Conservation (phyloP, 2,797 vertebrate species). For the Bradypodion pumilum region DNA sequence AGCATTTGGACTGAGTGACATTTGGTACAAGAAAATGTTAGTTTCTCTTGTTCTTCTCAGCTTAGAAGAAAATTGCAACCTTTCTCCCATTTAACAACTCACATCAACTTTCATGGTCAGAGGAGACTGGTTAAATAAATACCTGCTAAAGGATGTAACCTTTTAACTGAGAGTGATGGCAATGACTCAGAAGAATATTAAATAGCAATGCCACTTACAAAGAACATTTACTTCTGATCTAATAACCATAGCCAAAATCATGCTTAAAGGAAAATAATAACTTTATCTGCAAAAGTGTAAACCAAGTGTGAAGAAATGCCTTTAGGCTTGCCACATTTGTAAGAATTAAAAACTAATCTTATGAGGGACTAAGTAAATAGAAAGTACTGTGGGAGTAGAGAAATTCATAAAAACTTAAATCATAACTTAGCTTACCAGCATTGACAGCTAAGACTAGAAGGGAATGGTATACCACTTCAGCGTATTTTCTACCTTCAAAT, state of each 20-base stretch:
- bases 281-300: not conserved
- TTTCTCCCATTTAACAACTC: constrained; percentile 29
- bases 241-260: not conserved
- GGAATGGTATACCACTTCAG: no score
- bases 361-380: not conserved
- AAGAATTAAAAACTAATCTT: not conserved
- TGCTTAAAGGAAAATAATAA: not conserved
- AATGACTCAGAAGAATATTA: constrained; percentile 4
- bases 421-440: not conserved
- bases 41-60: constrained; percentile 27
- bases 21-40: constrained; percentile 27
- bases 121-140: constrained; percentile 33
- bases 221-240: not conserved
- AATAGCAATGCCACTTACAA: not conserved
- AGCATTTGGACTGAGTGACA: constrained; percentile 27
- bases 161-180: not conserved
- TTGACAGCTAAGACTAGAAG: no score
- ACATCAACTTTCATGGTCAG: constrained; percentile 3
- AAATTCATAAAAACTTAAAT: not conserved
- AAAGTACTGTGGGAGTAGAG: not conserved
- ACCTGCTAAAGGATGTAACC: constrained; percentile 20
- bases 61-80: constrained; percentile 30
- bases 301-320: not conserved
- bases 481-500: no score
- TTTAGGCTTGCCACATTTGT: not conserved